Evolutionary conservation across 35 echinoderm and acorn worm genomes (phyloP), one percentile per base, ranked within the genome.

Genomic region (Ophiothrix spiculata): DNA sequence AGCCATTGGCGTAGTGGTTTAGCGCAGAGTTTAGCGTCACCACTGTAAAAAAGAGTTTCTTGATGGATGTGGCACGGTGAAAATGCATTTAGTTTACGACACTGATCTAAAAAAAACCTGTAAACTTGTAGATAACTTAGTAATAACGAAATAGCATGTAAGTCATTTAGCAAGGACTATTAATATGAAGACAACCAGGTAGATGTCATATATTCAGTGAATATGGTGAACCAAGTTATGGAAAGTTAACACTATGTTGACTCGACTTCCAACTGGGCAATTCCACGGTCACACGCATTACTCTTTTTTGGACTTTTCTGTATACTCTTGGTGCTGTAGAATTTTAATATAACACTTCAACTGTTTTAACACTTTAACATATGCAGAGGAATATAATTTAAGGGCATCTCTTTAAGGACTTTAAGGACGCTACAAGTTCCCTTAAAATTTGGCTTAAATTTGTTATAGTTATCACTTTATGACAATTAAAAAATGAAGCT

Each of bases 11-110:
- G 96, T 99, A 8, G 94, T 81, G 10, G 96, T 91, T 33, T 94
- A 94, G 84, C 94, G 94, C 4, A 92, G 94, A 76, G 96, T 33
- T 99, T 99, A 32, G 96, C 96, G 56, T 99, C 96, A 75, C 96
- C 94, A 92, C 94, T n/a, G n/a, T n/a, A n/a, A n/a, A n/a, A n/a
- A 99, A 19, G 91, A 94, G 85, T 88, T 99, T 85, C 96, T 76
- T 25, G 92, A 92, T 35, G 96, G 96, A 35, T 92, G 96, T 75
- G 96, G 96, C 96, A 99, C 94, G 37, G 33, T 90, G 80, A 64
- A 23, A 64, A 82, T 34, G 54, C 38, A 64, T 32, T 60, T 69
- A 33, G 37, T 33, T 35, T 56, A 42, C 36, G 69, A 54, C 36
- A 84, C 46, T 10, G 33, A 32, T 16, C 12, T 31, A 13, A 56